Conservation (phyloP, 2,113 vertebrate genomes). For the Sitta europaea region DNA sequence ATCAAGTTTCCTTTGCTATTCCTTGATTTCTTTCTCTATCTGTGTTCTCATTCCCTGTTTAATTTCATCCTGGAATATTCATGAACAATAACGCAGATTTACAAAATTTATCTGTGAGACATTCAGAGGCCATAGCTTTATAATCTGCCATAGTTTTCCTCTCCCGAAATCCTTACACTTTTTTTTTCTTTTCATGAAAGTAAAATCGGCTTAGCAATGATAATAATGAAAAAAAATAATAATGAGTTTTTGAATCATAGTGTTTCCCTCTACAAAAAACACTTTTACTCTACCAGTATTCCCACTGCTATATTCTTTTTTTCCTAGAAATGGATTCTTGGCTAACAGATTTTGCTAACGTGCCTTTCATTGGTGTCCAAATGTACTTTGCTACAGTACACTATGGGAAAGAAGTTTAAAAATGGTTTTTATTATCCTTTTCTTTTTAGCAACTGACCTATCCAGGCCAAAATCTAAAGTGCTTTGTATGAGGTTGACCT, state of each 20-base stretch:
- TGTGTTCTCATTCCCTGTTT: background rate
- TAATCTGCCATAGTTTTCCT: background rate
- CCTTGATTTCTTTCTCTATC: background rate
- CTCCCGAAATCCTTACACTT: background rate
- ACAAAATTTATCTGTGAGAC: background rate
- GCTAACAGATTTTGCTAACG: background rate
- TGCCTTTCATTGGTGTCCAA: background rate
- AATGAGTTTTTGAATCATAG: background rate
- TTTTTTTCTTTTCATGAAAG: background rate
- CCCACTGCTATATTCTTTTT: background rate
- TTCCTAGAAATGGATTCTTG: background rate
- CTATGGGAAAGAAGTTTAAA: background rate
- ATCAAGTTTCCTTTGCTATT: background rate
- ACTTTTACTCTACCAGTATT: background rate
- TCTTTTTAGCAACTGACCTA: background rate
- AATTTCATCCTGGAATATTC: background rate
- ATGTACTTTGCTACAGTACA: background rate
- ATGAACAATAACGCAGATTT: background rate
- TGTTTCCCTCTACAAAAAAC: background rate
- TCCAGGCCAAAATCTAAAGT: conserved; percentile 6
- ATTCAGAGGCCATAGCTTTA: background rate
- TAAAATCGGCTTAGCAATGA: background rate
- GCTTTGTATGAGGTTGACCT: background rate
- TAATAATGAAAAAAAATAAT: background rate
- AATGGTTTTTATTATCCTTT: background rate